These are phyloP conservation scores for Drosophila borborema DNA, from an alignment of 2,888 invertebrate genomes.

Conservation along the genomic window DNA sequence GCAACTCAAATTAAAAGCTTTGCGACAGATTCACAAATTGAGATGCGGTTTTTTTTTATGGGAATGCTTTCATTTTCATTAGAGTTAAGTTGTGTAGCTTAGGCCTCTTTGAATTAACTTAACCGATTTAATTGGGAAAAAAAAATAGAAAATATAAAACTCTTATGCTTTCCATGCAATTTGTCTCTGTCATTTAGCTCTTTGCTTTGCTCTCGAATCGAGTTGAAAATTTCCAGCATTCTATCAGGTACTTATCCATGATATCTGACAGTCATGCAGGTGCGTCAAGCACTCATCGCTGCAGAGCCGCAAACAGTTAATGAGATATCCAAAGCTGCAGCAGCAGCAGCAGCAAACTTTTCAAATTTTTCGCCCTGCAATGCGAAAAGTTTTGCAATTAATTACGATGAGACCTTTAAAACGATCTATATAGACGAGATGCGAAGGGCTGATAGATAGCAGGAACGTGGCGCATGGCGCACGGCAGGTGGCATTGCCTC, in stretches of 20 bases:
- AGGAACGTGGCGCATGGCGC: neutral
- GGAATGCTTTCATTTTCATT: neutral
- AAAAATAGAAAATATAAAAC: neutral
- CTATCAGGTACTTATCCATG: conserved; percentile 22
- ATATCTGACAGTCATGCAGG: conserved; percentile 48
- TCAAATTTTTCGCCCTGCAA: conserved; percentile 30
- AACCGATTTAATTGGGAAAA: conserved; percentile 1
- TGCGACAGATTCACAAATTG: neutral
- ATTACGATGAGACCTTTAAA: conserved; percentile 63
- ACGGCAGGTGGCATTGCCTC: conserved; percentile 7
- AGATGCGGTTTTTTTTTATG: neutral
- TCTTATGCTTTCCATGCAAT: neutral
- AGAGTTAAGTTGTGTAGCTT: neutral
- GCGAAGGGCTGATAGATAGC: neutral
- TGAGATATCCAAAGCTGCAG: conserved; percentile 46
- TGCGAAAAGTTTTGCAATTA: conserved; percentile 74
- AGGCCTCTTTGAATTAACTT: neutral
- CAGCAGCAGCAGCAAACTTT: conserved; percentile 51
- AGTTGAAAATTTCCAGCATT: conserved; percentile 1
- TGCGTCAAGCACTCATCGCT: conserved; percentile 34
- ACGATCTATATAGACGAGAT: conserved; percentile 23
- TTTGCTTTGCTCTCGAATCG: neutral
- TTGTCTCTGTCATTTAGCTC: neutral
- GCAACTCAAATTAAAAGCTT: conserved; percentile 12
- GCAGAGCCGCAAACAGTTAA: conserved; percentile 36